Conservation (phyloP, 2,888 invertebrate genomes). For the Aspidiotus rigidus region DNA sequence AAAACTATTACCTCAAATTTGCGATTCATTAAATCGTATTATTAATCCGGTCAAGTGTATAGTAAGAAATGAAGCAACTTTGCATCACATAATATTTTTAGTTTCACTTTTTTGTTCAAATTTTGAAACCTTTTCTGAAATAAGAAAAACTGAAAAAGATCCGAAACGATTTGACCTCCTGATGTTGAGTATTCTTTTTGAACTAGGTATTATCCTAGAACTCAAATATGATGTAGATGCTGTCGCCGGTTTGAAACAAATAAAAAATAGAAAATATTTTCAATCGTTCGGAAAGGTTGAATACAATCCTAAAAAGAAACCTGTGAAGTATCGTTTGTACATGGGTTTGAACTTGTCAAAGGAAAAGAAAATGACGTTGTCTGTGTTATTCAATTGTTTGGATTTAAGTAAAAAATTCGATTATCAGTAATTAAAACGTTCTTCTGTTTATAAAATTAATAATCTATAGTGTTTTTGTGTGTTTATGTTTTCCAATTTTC, state of each 20-base stretch:
- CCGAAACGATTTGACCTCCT: constrained; percentile 1
- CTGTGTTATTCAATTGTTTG: constrained; percentile 9
- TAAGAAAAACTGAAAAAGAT: background rate
- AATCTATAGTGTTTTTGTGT: constrained; percentile 3
- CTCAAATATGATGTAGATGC: background rate
- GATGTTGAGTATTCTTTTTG: background rate
- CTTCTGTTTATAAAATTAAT: constrained; percentile 13
- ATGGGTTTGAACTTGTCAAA: constrained; percentile 8
- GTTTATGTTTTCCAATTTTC: constrained; percentile 8
- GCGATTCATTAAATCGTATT: constrained; percentile 3
- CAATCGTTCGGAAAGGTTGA: background rate
- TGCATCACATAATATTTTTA: constrained; percentile 6
- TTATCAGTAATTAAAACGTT: constrained; percentile 9
- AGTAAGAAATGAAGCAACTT: background rate
- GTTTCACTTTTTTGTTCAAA: background rate
- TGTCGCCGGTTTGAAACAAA: background rate
- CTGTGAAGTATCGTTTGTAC: constrained; percentile 9
- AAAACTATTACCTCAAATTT: background rate
- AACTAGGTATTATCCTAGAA: constrained; percentile 6
- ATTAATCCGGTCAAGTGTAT: background rate
- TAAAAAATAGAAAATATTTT: background rate
- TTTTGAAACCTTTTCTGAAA: constrained; percentile 1
- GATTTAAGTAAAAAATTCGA: constrained; percentile 11
- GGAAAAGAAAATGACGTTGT: constrained; percentile 9
- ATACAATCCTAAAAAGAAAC: background rate